Evolutionary conservation across 2,888 invertebrate species (phyloP), one percentile per base, ranked within the genome.

Genomic region (Torymus texanus): DNA sequence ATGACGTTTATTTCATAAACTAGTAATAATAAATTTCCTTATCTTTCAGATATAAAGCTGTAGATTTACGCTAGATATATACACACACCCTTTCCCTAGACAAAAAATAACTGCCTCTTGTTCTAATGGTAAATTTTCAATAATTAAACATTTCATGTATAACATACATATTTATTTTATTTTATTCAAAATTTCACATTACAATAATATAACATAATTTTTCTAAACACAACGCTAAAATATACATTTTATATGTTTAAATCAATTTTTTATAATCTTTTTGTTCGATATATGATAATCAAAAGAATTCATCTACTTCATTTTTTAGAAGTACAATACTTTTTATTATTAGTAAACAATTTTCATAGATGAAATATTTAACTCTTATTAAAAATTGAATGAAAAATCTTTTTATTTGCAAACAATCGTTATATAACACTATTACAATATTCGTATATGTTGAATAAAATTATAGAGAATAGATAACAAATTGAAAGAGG

Each of bases 221-320:
- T 84, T 88, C 86, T 87, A 88, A 89, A 89, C 88, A 88, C 85
- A 88, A 88, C 87, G 84, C 88, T 88, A 87, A 87, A 83, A 87
- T 88, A 88, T 88, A 87, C 82, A 41, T 87, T 87, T 86, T 87
- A 85, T 86, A 86, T 83, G 81, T 50, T 86, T 83, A 84, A 78
- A 78, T 65, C 70, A 59, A 84, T 84, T 86, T 83, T 84, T 88
- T 78, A 80, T 84, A 84, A 85, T 85, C 79, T 78, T 84, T 82
- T 83, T 84, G 84, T 85, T 83, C n/a, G 53, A 82, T 83, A 73
- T 56, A 83, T 85, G 85, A 81, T 86, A 88, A 87, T 88, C 86
- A 88, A 86, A 88, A 85, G 84, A 85, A 81, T 18, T 86, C 84
- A 82, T 84, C 84, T 83, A 80, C 85, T 87, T 86, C 83, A 84